These are phyloP conservation scores for Cairina moschata DNA, from an alignment of 2,113 vertebrate species.

Conservation along the genomic window DNA sequence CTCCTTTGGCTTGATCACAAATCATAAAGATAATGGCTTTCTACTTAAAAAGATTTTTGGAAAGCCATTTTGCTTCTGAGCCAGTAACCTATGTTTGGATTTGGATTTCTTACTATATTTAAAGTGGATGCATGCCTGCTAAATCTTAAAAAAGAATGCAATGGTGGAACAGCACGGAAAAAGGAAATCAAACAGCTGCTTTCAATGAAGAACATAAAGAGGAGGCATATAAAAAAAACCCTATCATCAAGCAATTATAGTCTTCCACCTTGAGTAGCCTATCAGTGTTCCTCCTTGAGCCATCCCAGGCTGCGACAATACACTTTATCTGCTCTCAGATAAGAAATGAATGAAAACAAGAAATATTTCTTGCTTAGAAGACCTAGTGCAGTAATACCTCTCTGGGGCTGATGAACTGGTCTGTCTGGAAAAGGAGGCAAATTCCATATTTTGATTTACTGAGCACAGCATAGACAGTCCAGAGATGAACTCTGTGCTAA, in stretches of 20 bases:
- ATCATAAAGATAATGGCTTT: constrained; percentile 36
- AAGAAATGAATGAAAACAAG: not conserved
- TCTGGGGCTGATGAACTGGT: not conserved
- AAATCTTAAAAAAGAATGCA: not conserved
- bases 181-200: not conserved
- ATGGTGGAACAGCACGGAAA: not conserved
- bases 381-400: not conserved
- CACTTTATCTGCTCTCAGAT: not conserved
- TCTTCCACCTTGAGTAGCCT: not conserved
- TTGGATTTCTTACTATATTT: not conserved
- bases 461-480: not conserved
- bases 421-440: not conserved
- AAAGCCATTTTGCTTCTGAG: constrained; percentile 21
- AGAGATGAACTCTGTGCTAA: not conserved
- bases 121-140: not conserved
- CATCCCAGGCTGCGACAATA: not conserved
- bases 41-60: constrained; percentile 7
- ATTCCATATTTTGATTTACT: not conserved
- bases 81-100: constrained; percentile 20
- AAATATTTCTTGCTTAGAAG: not conserved
- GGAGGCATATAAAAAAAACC: not conserved
- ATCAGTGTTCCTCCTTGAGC: fast-evolving
- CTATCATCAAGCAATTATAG: not conserved
- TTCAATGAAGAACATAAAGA: not conserved
- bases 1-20: constrained; percentile 52